These are phyloP conservation scores for Etheostoma nigrum DNA, from an alignment of 2,797 vertebrate species.

Conservation along the genomic window DNA sequence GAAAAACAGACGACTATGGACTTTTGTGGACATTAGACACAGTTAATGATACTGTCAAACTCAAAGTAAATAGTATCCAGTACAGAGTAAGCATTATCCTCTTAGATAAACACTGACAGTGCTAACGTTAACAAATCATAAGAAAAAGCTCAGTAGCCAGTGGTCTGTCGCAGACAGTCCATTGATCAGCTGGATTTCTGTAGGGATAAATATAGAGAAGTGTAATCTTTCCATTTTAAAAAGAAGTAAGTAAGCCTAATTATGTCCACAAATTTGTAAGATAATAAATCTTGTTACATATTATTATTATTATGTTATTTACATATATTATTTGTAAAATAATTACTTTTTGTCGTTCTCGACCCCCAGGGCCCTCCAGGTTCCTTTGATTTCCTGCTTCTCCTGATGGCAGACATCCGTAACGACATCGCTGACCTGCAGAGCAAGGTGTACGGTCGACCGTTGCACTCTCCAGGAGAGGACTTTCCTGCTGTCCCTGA, in stretches of 20 bases:
- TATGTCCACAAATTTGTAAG: not conserved
- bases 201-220: conserved; percentile 1
- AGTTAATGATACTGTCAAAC: conserved; percentile 32
- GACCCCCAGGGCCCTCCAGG: conserved; percentile 92
- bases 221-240: not conserved
- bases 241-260: not conserved
- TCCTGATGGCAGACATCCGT: conserved; percentile 97
- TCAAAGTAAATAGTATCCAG: conserved; percentile 42
- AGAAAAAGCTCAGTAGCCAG: conserved; percentile 8
- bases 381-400: conserved; percentile 95
- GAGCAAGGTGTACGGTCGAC: conserved; percentile 89
- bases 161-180: not conserved
- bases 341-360: not conserved
- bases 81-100: conserved; percentile 22
- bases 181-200: conserved; percentile 36
- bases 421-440: conserved; percentile 95
- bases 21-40: conserved; percentile 16
- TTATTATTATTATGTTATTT: no score
- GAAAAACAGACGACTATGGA: conserved; percentile 19
- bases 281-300: not conserved
- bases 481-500: conserved; percentile 87
- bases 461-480: conserved; percentile 85
- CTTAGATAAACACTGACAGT: conserved; percentile 47
- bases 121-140: conserved; percentile 40
- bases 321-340: not conserved